Evolutionary conservation across 2,113 vertebrate species (phyloP), one percentile per base, ranked within the genome.

Genomic region (Podocnemis expansa): DNA sequence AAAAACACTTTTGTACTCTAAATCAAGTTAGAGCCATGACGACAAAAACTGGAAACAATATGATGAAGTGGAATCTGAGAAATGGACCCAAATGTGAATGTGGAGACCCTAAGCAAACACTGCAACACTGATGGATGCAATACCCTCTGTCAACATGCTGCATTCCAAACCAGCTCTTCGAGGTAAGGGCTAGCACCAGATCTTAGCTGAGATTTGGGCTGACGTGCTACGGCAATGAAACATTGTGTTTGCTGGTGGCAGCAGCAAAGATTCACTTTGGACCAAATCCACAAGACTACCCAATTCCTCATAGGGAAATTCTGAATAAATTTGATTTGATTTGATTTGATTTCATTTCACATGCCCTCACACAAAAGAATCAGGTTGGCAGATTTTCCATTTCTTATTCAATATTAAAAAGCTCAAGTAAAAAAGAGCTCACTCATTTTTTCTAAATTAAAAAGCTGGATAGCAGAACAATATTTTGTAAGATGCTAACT

Each of bases 351-450:
- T n/a, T n/a, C 21, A 70, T 38, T 21, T 22, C n/a, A 22, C 41
- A 9, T 7, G 8, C 17, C 76, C 43, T 45, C 51, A 89, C 4
- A 87, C 12, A 88, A 12, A 1, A 93, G 4, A 8, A 86, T 0
- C 1, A 0, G 3, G 8, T 3, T 8, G 38, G 10, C 12, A 82
- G 54, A 78, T 88, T 82, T 17, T 88, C 73, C 78, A 54, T 63
- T 13, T 78, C 58, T 85, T 78, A 82, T 41, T 8, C 47, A 81
- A n/a, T 52, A 90, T 34, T 11, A 85, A 4, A 89, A 89, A 91
- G 21, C 93, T 76, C 38, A 54, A 73, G 31, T 25, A 84, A 89
- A 85, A 87, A 87, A 6, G 91, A 60, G 38, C 1, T 76, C 43
- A 24, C 25, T 27, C 38, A 60, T 54, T 80, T 86, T n/a, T 29